Conservation (phyloP, 2,113 vertebrate genomes). For the Hippocampus guttulatus region DNA sequence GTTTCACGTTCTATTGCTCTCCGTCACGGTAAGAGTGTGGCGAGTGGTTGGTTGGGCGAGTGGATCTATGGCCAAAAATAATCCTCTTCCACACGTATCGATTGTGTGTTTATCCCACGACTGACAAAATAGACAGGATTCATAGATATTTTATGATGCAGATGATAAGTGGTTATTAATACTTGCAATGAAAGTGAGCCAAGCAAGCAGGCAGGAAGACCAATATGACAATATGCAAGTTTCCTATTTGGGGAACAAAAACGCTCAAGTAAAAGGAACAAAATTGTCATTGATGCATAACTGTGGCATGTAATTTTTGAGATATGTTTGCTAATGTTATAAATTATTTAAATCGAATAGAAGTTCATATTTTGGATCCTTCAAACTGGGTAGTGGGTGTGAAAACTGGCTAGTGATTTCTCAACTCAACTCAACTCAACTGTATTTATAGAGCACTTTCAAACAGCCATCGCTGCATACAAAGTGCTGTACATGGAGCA, state of each 20-base stretch:
- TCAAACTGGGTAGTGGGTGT: no score
- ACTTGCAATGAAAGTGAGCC: conserved; percentile 34
- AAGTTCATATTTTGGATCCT: no score
- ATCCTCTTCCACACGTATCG: conserved; percentile 62
- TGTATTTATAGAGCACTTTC: no score
- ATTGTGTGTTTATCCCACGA: conserved; percentile 66
- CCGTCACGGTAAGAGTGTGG: conserved; percentile 41
- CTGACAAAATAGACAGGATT: conserved; percentile 73
- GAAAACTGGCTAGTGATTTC: neutral
- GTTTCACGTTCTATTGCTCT: conserved; percentile 15
- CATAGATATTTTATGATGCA: conserved; percentile 69
- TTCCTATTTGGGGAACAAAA: neutral
- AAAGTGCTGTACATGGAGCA: no score
- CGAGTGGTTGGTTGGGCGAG: conserved; percentile 21
- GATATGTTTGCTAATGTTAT: no score
- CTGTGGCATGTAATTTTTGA: no score
- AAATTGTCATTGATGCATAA: neutral
- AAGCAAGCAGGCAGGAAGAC: conserved; percentile 2
- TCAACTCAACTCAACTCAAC: no score
- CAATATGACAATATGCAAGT: neutral
- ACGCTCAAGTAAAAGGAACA: neutral
- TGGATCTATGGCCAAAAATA: conserved; percentile 59
- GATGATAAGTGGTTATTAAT: conserved; percentile 61
- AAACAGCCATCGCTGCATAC: no score
- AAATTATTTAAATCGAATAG: no score